Percentiles rank a stretch among this genome's conserved stretches.
Evolutionary conservation across 2,797 vertebrate genomes (phyloP).

Genomic region (Sebastes hubbsi): DNA sequence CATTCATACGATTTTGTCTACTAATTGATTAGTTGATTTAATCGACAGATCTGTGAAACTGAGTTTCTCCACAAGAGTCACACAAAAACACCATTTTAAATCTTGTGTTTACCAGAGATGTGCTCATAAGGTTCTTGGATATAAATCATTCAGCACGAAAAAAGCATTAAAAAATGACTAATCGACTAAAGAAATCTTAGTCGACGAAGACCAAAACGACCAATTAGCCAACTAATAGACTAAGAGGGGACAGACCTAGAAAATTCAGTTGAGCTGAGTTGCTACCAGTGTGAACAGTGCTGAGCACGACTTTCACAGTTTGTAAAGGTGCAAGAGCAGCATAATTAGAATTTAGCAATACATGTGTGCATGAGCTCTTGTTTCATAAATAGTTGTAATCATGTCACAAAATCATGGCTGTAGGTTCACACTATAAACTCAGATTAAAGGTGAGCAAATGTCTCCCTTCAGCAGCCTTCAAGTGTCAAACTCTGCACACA

Average conservation of each 20-base stretch:
- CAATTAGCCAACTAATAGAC: no score
- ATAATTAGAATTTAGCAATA: background rate
- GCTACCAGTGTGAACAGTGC: background rate
- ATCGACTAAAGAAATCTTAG: no score
- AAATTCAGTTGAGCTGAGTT: background rate
- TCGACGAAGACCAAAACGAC: no score
- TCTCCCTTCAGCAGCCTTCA: background rate
- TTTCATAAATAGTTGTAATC: background rate
- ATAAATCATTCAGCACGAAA: background rate
- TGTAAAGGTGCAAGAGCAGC: background rate
- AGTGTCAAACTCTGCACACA: no score
- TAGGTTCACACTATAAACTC: background rate
- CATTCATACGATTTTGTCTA: background rate
- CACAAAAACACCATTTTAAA: background rate
- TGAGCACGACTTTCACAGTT: background rate
- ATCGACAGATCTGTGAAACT: accelerated
- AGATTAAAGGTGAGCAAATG: background rate
- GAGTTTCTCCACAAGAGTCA: background rate
- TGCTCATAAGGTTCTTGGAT: background rate
- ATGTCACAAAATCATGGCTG: background rate
- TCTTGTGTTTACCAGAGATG: background rate
- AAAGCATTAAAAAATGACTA: background rate
- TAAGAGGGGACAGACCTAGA: background rate
- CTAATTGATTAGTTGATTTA: background rate
- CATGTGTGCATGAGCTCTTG: background rate